Percentiles rank a stretch among this genome's conserved stretches.
phyloP scores from a whole-genome alignment of 2,888 invertebrate genomes.

The Automeris io region DNA sequence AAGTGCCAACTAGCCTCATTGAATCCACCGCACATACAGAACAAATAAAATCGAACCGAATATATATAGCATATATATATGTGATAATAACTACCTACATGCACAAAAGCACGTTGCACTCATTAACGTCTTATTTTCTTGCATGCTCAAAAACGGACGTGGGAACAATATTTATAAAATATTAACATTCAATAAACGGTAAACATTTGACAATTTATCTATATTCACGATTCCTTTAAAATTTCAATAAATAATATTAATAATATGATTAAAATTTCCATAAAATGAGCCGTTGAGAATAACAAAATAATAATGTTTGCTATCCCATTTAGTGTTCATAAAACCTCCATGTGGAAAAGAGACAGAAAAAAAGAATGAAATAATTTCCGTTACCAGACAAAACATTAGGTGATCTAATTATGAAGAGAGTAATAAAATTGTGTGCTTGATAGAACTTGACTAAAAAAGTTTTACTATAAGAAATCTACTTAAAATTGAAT shows the following conservation, averaged over 20 bases:
- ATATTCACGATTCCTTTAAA: background rate
- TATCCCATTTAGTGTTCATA: slow-evolving; percentile 16
- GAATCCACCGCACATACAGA: slow-evolving; percentile 9
- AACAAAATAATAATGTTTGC: slow-evolving; percentile 20
- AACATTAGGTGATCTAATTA: slow-evolving; percentile 10
- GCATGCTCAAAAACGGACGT: slow-evolving; percentile 53
- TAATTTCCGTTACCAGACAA: slow-evolving; percentile 18
- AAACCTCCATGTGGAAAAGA: slow-evolving; percentile 27
- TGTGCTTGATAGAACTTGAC: background rate
- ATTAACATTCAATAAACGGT: too few relatives aligned
- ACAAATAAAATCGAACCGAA: background rate
- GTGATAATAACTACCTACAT: slow-evolving; percentile 26
- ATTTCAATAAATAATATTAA: too few relatives aligned
- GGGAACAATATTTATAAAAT: slow-evolving; percentile 55
- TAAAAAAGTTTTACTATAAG: too few relatives aligned
- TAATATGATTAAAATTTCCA: slow-evolving; percentile 7
- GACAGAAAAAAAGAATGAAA: slow-evolving; percentile 31
- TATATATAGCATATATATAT: slow-evolving; percentile 32
- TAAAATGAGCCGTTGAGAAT: slow-evolving; percentile 25
- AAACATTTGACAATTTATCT: background rate
- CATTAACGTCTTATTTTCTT: slow-evolving; percentile 67
- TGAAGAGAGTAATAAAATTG: slow-evolving; percentile 3
- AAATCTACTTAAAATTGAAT: background rate
- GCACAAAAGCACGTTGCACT: slow-evolving; percentile 44
- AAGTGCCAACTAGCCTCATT: slow-evolving; percentile 8